These are phyloP conservation scores for Cataglyphis cursor DNA, from an alignment of 2,888 invertebrate genomes.

Conservation along the genomic window DNA sequence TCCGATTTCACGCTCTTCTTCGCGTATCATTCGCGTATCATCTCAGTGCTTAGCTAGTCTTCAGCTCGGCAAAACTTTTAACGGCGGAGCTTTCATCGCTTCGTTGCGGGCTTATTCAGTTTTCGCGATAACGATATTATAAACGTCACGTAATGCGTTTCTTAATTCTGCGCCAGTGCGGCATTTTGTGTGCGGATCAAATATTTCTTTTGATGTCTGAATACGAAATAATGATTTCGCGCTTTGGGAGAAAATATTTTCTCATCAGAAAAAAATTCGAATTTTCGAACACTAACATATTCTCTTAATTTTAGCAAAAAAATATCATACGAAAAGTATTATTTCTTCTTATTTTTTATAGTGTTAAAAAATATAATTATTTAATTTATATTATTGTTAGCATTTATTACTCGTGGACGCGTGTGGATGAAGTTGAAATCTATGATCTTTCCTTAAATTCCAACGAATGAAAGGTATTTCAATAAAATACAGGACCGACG, in stretches of 20 bases:
- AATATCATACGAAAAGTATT: background rate
- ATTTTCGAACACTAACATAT: background rate
- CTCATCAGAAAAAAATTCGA: background rate
- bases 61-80: background rate
- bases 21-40: slow-evolving; percentile 3
- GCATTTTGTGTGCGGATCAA: background rate
- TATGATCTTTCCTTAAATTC: no score
- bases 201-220: background rate
- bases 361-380: background rate
- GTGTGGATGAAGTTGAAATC: background rate
- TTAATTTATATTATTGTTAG: background rate
- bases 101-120: background rate
- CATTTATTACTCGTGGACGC: background rate
- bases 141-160: background rate
- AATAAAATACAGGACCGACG: no score
- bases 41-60: background rate
- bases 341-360: background rate
- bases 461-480: slow-evolving; percentile 4
- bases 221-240: slow-evolving; percentile 10
- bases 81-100: slow-evolving; percentile 1
- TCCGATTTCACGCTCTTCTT: background rate
- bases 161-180: background rate
- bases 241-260: background rate
- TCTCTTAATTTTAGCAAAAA: background rate
- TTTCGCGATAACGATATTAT: slow-evolving; percentile 33